Conservation (phyloP, 2,888 invertebrate species). For the Drosophila emarginata region DNA sequence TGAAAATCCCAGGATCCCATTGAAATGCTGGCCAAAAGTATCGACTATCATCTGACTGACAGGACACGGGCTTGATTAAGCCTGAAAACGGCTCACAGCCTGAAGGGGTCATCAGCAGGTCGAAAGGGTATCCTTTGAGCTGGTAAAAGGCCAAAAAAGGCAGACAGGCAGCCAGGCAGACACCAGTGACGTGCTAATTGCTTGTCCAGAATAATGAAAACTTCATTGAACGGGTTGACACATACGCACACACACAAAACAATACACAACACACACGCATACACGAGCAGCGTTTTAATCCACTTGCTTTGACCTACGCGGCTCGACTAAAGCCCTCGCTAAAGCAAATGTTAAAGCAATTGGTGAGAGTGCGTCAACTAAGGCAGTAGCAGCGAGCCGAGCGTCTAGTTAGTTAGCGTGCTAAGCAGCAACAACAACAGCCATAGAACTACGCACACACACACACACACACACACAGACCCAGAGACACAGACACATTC, state of each 20-base stretch:
- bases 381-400: constrained; percentile 26
- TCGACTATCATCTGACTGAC: constrained; percentile 22
- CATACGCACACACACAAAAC: neutral
- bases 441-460: constrained; percentile 16
- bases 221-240: constrained; percentile 20
- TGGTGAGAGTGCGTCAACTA: constrained; percentile 1
- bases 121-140: constrained; percentile 47
- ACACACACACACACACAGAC: constrained; percentile 15
- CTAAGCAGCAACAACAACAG: constrained; percentile 43
- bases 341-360: constrained; percentile 55
- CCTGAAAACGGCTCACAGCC: constrained; percentile 23
- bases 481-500: constrained; percentile 14
- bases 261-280: neutral
- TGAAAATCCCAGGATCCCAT: constrained; percentile 71
- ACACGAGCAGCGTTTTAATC: constrained; percentile 48
- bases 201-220: constrained; percentile 59
- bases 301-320: constrained; percentile 76
- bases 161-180: constrained; percentile 31
- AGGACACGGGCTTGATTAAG: constrained; percentile 43
- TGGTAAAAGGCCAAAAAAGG: too few species aligned
- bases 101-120: constrained; percentile 48
- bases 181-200: constrained; percentile 63
- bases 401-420: constrained; percentile 47
- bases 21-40: constrained; percentile 42
- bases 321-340: constrained; percentile 61